A percentile compares a stretch with the other conserved stretches of the same genome.
Evolutionary conservation across 1,140 invertebrate species (phyloP).

Genomic region (Neodiprion fabricii): DNA sequence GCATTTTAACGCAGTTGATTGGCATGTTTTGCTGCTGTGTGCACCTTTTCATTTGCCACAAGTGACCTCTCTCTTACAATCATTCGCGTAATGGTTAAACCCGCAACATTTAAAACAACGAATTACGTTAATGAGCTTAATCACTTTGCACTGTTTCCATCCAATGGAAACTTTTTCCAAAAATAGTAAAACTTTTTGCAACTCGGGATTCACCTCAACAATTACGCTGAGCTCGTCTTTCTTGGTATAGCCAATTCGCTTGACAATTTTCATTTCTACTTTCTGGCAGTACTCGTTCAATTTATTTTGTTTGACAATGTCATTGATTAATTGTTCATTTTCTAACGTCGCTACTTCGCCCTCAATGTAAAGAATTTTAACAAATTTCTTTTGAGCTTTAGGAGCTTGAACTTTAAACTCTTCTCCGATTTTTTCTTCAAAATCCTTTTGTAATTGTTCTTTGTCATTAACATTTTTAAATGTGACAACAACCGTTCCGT

Average conservation of each 20-base stretch:
- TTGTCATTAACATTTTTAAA: slow-evolving; percentile 8
- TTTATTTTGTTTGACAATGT: slow-evolving; percentile 18
- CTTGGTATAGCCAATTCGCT: slow-evolving; percentile 9
- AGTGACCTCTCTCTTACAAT: slow-evolving; percentile 16
- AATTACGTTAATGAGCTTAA: slow-evolving; percentile 13
- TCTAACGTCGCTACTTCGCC: slow-evolving; percentile 12
- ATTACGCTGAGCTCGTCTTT: slow-evolving; percentile 17
- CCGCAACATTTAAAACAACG: slow-evolving; percentile 19
- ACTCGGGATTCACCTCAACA: slow-evolving; percentile 19
- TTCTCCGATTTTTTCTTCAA: slow-evolving; percentile 14
- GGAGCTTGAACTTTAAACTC: slow-evolving; percentile 15
- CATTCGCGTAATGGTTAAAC: slow-evolving; percentile 17
- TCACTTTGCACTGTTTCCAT: slow-evolving; percentile 17
- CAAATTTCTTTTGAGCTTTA: slow-evolving; percentile 20
- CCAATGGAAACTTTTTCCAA: slow-evolving; percentile 16
- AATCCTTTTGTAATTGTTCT: slow-evolving; percentile 4
- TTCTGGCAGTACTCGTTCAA: slow-evolving; percentile 12
- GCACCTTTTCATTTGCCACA: slow-evolving; percentile 17
- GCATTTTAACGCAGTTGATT: slow-evolving; percentile 18
- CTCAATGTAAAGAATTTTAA: slow-evolving; percentile 19
- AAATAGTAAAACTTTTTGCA: slow-evolving; percentile 15
- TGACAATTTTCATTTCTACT: slow-evolving; percentile 19
- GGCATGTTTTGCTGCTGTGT: slow-evolving; percentile 17
- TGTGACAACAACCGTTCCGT: slow-evolving; percentile 3
- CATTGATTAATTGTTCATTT: slow-evolving; percentile 14